phyloP scores from a whole-genome alignment of 2,888 invertebrate genomes.

The Cordylochernes scorpioides region DNA sequence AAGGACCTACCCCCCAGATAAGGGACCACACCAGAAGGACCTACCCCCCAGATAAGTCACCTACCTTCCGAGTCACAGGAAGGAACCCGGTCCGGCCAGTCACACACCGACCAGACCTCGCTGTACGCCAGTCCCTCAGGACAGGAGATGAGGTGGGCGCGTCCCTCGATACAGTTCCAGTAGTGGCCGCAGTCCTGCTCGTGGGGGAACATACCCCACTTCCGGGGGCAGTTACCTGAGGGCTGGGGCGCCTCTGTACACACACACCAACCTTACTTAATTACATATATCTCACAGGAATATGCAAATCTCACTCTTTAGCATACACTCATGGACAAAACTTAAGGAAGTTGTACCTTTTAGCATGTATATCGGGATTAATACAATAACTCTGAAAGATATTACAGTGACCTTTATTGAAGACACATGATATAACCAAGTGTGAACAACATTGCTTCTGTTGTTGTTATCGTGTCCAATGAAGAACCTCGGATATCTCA shows the following conservation, averaged over 20 bases:
- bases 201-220: conserved; percentile 10
- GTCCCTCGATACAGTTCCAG: conserved; percentile 11
- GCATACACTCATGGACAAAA: no score
- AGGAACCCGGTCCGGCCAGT: conserved; percentile 12
- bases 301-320: no score
- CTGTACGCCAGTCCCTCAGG: conserved; percentile 13
- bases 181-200: conserved; percentile 8
- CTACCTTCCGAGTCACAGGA: conserved; percentile 10
- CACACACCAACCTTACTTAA: background rate
- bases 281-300: background rate
- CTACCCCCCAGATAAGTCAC: background rate
- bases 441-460: no score
- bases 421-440: no score
- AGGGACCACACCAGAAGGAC: no score
- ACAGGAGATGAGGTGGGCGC: conserved; percentile 7
- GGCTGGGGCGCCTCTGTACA: conserved; percentile 9
- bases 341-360: no score
- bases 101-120: conserved; percentile 8
- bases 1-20: no score
- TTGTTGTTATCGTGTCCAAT: no score
- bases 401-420: no score
- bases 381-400: no score
- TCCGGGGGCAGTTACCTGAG: conserved; percentile 10
- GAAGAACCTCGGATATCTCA: no score
- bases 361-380: no score